Base-by-base conservation (phyloP, 2,888 invertebrate species). In the Drosophila parthenogenetica region DNA sequence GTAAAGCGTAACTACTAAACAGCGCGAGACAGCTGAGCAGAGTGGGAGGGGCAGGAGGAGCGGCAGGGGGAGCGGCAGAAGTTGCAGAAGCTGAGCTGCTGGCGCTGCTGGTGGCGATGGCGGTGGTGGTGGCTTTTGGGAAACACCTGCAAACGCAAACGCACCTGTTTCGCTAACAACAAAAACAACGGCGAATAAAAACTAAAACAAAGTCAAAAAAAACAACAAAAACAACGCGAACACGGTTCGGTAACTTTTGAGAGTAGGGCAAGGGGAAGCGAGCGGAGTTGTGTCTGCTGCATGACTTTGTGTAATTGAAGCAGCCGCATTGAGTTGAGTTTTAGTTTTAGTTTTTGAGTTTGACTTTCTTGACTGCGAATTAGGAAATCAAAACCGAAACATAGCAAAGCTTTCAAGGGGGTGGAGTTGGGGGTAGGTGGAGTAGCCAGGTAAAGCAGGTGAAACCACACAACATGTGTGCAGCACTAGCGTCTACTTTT, bases 111-210 rank as follows among this genome's bases (percentile, higher is more conserved):
- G n/a, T 45, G 69, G 14, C 45, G 66, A 16, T 42, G 53, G 3
- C 40, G 51, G 37, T 72, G 82, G 79, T 83, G 81, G 82, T 84
- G 53, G 78, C 83, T 86, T 86, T 81, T 90, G 90, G 90, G 90
- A 90, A 90, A 90, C 90, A 90, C 90, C 90, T 90, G 90, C 90
- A 89, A 86, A 83, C 84, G 75, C 87, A 81, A 88, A 90, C 90
- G 90, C 90, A 90, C 90, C 90, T 90, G 90, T 90, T 90, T 90
- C 76, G 84, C 86, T 81, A 85, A 87, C 55, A 69, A 54, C 69
- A 64, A 67, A 53, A 82, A 62, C 50, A 81, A 29, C 53, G 71
- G 13, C 35, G 13, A 11, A 35, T 13, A 53, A 29, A 86, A 83
- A 83, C 75, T 85, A 87, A 83, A 83, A 83, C 87, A 87, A 83